Evolutionary conservation across 2,113 vertebrate genomes (phyloP), one percentile per base, ranked within the genome.

Genomic region (Hucho hucho): DNA sequence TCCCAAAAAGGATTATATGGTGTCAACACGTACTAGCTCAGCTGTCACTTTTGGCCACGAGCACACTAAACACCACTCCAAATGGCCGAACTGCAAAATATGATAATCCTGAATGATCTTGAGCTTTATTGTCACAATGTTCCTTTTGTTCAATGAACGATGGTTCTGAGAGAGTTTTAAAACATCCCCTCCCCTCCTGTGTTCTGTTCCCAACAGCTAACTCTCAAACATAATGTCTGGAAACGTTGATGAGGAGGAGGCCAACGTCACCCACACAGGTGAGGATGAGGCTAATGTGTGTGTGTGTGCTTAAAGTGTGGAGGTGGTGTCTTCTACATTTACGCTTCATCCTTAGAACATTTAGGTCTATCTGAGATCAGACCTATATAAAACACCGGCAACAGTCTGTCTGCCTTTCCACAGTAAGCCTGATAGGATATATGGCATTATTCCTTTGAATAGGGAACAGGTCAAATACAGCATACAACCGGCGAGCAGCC

Each of bases 221-320:
- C 53, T 22, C 25, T 66, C 6, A 59, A 81, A 43, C 49, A 87
- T 78, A 75, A 93, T 92, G 91, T 91, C 91, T 69, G 83, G 49
- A 89, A 73, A 90, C 68, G 84, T 95, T 0, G 95, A 95, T 28
- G 90, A 97, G 58, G 96, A 98, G 63, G 95, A 96, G 77, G 22
- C 16, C 58, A 28, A 56, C 6, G 67, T 69, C 32, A 69, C 37
- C 37, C 67, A 69, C 37, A 69, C 67, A 69, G 67, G 67, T 69
- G 20, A 69, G 67, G 5, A 20, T 4, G 53, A 20, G 4, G 53
- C 37, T 43, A 53, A 53, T 53, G 16, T 61, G n/a, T 61, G 13
- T n/a, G n/a, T 59, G 20, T 61, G 58, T 53, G 16, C 18, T 53
- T 53, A 53, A 7, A n/a, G 6, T 61, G 58, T n/a, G 58, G 20